Evolutionary conservation across 1,140 invertebrate genomes (phyloP).

Genomic region (Pachyrhynchus sulphureomaculatus): DNA sequence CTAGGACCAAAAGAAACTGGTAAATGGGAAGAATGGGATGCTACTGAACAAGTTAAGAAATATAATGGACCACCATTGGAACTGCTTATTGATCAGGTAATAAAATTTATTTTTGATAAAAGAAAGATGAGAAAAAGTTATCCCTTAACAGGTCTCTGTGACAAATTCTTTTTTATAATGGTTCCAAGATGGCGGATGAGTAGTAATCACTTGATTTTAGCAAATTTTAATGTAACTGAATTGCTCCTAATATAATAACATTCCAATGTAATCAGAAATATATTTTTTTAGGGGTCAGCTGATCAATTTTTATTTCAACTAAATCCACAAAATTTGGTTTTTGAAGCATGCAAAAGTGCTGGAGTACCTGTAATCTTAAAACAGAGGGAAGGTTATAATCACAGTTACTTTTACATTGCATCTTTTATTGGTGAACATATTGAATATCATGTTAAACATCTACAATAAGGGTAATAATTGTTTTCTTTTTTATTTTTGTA

Average conservation of each 20-base stretch:
- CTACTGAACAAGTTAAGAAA: constrained; percentile 76
- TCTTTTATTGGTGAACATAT: constrained; percentile 95
- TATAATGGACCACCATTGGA: constrained; percentile 84
- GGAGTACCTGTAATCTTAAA: constrained; percentile 74
- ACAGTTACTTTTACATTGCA: constrained; percentile 94
- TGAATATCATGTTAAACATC: constrained; percentile 78
- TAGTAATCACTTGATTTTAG: too few relatives aligned
- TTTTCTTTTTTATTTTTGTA: too few relatives aligned
- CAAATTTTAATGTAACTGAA: too few relatives aligned
- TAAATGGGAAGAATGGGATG: constrained; percentile 86
- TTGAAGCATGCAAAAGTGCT: constrained; percentile 65
- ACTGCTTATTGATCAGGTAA: constrained; percentile 90
- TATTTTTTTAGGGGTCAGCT: constrained; percentile 20
- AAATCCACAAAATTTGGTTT: constrained; percentile 82
- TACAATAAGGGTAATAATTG: too few relatives aligned
- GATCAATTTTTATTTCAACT: constrained; percentile 60
- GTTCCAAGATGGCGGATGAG: too few relatives aligned
- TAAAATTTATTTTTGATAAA: not conserved
- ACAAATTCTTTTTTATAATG: too few relatives aligned
- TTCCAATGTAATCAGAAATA: too few relatives aligned
- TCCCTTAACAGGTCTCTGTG: too few relatives aligned
- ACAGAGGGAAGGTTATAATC: constrained; percentile 89
- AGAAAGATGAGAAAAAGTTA: too few relatives aligned
- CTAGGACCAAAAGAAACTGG: constrained; percentile 68
- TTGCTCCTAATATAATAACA: too few relatives aligned